Evolutionary conservation across 2,888 invertebrate species (phyloP).

Genomic region (Eustalomyia histrio): DNA sequence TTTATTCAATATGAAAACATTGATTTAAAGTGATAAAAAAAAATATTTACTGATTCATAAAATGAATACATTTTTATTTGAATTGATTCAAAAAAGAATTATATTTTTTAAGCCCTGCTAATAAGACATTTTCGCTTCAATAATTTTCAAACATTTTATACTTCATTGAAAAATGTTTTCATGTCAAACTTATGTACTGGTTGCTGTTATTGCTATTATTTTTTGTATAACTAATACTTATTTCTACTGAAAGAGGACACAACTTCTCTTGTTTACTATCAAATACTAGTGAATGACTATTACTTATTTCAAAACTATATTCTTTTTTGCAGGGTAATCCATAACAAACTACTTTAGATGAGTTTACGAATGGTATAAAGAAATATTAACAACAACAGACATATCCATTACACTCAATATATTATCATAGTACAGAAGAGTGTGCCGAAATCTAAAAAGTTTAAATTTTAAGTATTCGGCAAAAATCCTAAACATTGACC

Average conservation of each 20-base stretch:
- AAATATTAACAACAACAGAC: conserved; percentile 36
- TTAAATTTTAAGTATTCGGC: too few relatives aligned
- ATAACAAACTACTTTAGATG: conserved; percentile 20
- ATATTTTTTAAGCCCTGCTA: too few relatives aligned
- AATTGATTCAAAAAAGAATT: too few relatives aligned
- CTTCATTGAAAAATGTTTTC: conserved; percentile 50
- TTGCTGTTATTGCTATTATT: conserved; percentile 13
- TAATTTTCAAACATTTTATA: conserved; percentile 46
- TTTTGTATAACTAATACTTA: neutral
- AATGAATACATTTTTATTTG: too few relatives aligned
- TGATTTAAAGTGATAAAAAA: too few relatives aligned
- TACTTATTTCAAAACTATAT: conserved; percentile 16
- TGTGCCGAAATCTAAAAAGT: too few relatives aligned
- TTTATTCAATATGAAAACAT: too few relatives aligned
- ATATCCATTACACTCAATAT: conserved; percentile 51
- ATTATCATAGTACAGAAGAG: neutral
- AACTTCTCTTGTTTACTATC: conserved; percentile 18
- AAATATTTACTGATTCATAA: too few relatives aligned
- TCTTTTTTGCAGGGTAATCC: conserved; percentile 26
- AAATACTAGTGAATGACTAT: conserved; percentile 34
- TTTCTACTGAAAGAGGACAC: conserved; percentile 9
- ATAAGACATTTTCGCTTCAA: conserved; percentile 51
- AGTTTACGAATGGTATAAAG: conserved; percentile 43
- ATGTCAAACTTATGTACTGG: conserved; percentile 15
- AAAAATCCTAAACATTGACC: too few relatives aligned